These are phyloP conservation scores for Lytechinus variegatus DNA, from an alignment of 35 echinoderm and acorn worm genomes.

Conservation along the genomic window DNA sequence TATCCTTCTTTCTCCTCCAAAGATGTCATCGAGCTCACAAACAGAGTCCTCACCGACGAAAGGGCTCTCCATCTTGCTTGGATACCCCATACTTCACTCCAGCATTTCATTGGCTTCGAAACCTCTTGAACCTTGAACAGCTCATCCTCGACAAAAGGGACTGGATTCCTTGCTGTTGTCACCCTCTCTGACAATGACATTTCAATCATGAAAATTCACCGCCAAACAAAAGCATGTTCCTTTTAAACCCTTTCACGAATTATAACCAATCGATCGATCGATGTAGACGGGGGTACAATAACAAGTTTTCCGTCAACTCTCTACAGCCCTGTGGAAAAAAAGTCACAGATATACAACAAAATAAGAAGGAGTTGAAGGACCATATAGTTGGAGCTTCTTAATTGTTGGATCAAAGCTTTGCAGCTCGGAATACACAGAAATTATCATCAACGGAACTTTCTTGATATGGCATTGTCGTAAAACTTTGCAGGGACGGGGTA, in stretches of 20 bases:
- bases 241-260: not conserved
- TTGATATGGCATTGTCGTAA: not conserved
- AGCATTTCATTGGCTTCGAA: not conserved
- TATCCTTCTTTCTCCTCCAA: not conserved
- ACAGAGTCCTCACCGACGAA: not conserved
- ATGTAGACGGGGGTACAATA: not conserved
- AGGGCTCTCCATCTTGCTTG: not conserved
- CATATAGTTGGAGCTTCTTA: too few relatives aligned
- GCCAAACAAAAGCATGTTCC: not conserved
- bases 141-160: not conserved
- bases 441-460: not conserved
- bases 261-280: not conserved
- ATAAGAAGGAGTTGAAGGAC: too few relatives aligned
- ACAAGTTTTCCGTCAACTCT: not conserved
- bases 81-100: not conserved
- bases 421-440: not conserved
- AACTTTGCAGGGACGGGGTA: not conserved
- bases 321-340: not conserved
- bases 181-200: not conserved
- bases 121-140: not conserved
- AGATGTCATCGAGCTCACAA: not conserved
- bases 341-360: too few relatives aligned
- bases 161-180: not conserved
- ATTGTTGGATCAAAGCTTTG: too few relatives aligned
- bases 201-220: not conserved